Conservation (phyloP, 2,888 invertebrate species). For the Stegana nigrithorax region DNA sequence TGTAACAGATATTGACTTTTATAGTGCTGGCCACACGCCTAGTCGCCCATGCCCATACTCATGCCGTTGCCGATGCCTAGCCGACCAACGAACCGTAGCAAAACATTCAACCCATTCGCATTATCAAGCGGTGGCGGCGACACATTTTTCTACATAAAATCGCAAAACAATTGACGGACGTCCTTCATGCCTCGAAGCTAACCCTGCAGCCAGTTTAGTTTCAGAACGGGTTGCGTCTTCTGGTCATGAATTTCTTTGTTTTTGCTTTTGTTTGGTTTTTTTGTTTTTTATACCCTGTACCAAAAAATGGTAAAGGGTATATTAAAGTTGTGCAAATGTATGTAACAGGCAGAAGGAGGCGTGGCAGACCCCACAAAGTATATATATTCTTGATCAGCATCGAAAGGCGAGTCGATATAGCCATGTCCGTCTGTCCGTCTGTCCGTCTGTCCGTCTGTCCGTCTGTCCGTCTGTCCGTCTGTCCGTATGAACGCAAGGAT, state of each 20-base stretch:
- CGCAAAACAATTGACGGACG: constrained; percentile 59
- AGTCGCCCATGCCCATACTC: constrained; percentile 27
- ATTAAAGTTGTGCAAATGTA: too few species aligned
- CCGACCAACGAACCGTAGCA: neutral
- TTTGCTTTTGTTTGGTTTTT: too few species aligned
- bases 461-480: too few species aligned
- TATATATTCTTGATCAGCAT: too few species aligned
- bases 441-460: too few species aligned
- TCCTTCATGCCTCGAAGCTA: constrained; percentile 34
- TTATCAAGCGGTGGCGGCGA: constrained; percentile 52
- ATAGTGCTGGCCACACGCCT: constrained; percentile 40
- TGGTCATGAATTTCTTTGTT: constrained; percentile 13
- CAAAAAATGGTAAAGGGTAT: too few species aligned
- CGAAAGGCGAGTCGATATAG: too few species aligned
- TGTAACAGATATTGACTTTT: constrained; percentile 63
- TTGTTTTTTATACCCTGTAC: too few species aligned
- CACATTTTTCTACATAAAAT: constrained; percentile 40
- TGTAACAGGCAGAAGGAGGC: too few species aligned
- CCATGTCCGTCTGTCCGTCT: too few species aligned
- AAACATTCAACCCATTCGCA: constrained; percentile 30
- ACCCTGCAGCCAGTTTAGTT: neutral
- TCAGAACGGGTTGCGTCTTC: constrained; percentile 13
- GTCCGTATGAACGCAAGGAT: too few species aligned
- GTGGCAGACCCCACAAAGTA: too few species aligned
- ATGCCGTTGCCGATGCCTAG: constrained; percentile 30